Conservation (phyloP, 2,113 vertebrate genomes). For the Mesocricetus auratus region DNA sequence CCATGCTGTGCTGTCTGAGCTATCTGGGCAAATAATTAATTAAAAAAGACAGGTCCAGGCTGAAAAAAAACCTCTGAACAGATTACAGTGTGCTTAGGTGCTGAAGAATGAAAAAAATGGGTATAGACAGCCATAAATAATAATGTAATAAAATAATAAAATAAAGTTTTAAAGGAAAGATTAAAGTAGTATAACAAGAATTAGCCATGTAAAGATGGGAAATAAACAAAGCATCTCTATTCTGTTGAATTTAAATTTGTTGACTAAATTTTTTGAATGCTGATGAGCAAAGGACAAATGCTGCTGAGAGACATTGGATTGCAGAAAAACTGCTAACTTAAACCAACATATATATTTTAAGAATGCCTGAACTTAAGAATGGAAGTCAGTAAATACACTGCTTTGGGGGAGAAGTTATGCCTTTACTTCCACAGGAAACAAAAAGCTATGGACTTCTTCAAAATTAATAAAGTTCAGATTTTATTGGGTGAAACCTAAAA, state of each 20-base stretch:
- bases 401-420: background rate
- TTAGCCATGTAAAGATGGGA: background rate
- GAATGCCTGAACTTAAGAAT: background rate
- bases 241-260: background rate
- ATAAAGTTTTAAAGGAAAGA: background rate
- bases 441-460: too few relatives aligned
- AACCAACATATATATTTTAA: background rate
- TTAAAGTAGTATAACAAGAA: background rate
- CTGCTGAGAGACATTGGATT: background rate
- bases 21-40: background rate
- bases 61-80: background rate
- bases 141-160: background rate
- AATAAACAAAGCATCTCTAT: background rate
- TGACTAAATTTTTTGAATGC: background rate
- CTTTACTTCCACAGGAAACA: background rate
- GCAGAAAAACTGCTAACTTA: background rate
- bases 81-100: background rate
- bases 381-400: background rate
- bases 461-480: too few relatives aligned
- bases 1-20: background rate
- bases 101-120: background rate
- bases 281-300: background rate
- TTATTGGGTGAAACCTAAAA: too few relatives aligned
- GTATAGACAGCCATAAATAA: background rate
- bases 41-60: background rate